Base-by-base conservation (phyloP, 1,140 invertebrate species). In the Gryllus bimaculatus region DNA sequence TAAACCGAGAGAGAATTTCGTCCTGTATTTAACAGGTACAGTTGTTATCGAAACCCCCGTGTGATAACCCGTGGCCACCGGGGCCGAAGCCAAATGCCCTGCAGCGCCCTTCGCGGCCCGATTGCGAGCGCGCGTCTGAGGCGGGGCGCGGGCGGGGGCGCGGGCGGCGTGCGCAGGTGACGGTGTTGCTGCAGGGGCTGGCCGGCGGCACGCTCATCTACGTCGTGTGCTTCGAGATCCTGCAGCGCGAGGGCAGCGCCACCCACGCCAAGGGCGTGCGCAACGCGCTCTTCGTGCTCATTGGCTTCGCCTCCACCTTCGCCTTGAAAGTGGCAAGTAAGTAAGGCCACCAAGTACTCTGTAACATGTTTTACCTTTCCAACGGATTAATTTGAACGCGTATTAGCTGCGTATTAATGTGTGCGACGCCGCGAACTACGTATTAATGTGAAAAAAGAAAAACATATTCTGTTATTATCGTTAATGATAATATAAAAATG, bases 221-320 rank as follows among this genome's bases (percentile, higher is more conserved):
- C 81, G 86, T 87, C n/a, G 85, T 86, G 8, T 87, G 86, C 81
- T 87, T 87, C 80, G 86, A 87, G 81, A 83, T 87, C 21, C 81
- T 87, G 48, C 84, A 85, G 80, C 81, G 84, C 49, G 78, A 78
- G 48, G 78, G 76, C 47, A 77, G 76, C 48, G 76, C 47, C 76
- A 77, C 76, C 20, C 76, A 77, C 76, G 48, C 39, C 47, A 77
- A 48, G 20, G 76, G 76, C 20, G 48, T 77, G 18, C 47, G 21
- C 48, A 77, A 77, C 20, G 76, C 48, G 47, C 47, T 77, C 21
- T 48, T 77, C 47, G 76, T 77, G 10, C 76, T 77, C 76, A 77
- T 77, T 1, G 76, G 76, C 15, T 77, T 77, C 48, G 8, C 20
- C 10, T 8, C 3, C 48, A 77, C 76, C 10, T 20, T 77, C 15